Percentiles rank a stretch among this genome's conserved stretches.
phyloP scores from a whole-genome alignment of 1,140 invertebrate species.

The Steinernema feltiae region DNA sequence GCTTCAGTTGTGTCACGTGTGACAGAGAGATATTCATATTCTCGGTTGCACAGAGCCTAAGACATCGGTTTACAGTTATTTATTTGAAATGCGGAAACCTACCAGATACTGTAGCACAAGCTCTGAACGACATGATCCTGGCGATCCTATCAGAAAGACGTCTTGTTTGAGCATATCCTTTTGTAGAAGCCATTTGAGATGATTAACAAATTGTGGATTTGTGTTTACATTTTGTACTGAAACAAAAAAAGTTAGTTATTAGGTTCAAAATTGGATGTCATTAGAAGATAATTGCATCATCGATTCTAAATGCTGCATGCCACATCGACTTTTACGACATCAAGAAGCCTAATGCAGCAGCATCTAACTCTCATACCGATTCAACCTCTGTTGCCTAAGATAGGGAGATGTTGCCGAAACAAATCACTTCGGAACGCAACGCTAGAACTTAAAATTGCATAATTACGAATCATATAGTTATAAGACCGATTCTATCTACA shows the following conservation, averaged over 20 bases:
- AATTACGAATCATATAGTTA: no score
- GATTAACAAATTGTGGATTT: conserved; percentile 18
- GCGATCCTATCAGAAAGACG: conserved; percentile 84
- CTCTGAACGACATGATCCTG: conserved; percentile 72
- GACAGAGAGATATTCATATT: conserved; percentile 85
- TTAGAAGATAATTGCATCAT: conserved; percentile 16
- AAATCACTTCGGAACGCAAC: no score
- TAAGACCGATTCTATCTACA: no score
- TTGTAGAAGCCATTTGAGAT: conserved; percentile 55
- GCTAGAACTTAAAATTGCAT: no score
- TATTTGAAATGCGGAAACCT: conserved; percentile 5
- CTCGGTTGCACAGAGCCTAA: conserved; percentile 74
- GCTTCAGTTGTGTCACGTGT: conserved; percentile 91
- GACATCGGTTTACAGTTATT: conserved; percentile 15
- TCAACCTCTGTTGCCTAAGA: no score
- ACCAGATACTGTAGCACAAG: conserved; percentile 74
- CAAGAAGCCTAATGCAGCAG: no score
- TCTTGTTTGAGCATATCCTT: conserved; percentile 78
- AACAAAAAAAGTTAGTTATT: neutral
- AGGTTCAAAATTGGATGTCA: neutral
- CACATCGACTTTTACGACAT: no score
- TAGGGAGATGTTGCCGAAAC: no score
- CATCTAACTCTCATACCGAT: no score
- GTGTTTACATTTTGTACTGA: conserved; percentile 20
- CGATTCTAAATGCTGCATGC: no score